Evolutionary conservation across 2,888 invertebrate genomes (phyloP).

Genomic region (Tinea pellionella): DNA sequence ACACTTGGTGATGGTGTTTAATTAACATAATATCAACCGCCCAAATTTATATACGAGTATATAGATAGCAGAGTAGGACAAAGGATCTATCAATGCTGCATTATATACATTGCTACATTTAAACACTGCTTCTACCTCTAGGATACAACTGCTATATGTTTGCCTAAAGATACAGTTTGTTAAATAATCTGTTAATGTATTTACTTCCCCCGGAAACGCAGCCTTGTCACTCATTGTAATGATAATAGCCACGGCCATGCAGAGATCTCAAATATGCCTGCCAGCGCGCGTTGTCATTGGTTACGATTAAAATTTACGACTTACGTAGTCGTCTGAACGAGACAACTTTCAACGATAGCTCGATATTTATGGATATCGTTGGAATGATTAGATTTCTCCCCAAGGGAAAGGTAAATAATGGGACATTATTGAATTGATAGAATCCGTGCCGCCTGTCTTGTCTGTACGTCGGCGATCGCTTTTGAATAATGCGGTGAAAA

Average conservation of each 20-base stretch:
- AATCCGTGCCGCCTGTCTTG: slow-evolving; percentile 8
- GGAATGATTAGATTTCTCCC: slow-evolving; percentile 5
- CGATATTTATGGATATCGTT: slow-evolving; percentile 6
- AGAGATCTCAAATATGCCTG: neutral
- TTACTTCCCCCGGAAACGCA: slow-evolving; percentile 5
- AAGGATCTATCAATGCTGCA: no score
- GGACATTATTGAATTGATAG: slow-evolving; percentile 14
- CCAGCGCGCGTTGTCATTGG: neutral
- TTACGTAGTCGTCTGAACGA: neutral
- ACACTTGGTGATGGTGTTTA: no score
- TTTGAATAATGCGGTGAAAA: slow-evolving; percentile 10
- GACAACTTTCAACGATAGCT: slow-evolving; percentile 3
- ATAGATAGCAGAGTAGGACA: no score
- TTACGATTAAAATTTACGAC: neutral
- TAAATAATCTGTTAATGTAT: slow-evolving; percentile 9
- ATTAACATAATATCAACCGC: no score
- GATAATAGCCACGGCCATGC: neutral
- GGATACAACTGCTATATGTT: no score
- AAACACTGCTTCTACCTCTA: no score
- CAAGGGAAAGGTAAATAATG: slow-evolving; percentile 31
- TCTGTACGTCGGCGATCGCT: neutral
- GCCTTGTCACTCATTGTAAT: neutral
- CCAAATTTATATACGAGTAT: no score
- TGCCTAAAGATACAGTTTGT: neutral
- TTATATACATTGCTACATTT: no score